phyloP scores from a whole-genome alignment of 2,113 vertebrate species.

The Brachypteracias leptosomus region DNA sequence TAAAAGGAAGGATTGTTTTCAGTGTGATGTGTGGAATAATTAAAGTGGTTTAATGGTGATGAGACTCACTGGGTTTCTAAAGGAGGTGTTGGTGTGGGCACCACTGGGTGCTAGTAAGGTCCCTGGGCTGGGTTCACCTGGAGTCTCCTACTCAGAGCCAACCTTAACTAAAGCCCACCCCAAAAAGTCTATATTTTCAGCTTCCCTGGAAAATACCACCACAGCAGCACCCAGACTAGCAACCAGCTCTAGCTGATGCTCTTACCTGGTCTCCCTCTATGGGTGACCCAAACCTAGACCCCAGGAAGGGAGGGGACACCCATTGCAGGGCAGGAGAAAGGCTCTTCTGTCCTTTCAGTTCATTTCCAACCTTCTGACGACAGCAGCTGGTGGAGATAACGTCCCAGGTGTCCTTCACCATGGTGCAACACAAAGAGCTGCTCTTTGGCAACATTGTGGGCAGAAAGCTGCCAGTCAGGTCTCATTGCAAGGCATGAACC shows the following conservation, averaged over 20 bases:
- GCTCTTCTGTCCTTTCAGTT: background rate
- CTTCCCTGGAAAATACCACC: background rate
- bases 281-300: background rate
- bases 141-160: background rate
- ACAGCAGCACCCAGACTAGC: background rate
- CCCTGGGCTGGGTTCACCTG: background rate
- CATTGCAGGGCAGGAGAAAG: background rate
- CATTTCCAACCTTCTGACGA: background rate
- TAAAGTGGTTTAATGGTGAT: background rate
- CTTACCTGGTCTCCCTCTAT: background rate
- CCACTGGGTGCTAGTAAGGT: background rate
- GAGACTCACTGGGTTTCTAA: background rate
- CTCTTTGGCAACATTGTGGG: background rate
- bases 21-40: background rate
- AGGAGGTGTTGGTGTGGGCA: background rate
- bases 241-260: background rate
- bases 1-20: background rate
- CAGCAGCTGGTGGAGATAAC: background rate
- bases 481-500: background rate
- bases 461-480: background rate
- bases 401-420: background rate
- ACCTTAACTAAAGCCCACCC: background rate
- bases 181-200: rapidly evolving
- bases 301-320: rapidly evolving
- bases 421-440: rapidly evolving